Evolutionary conservation across 2,113 vertebrate genomes (phyloP).

Genomic region (Xiphophorus maculatus): DNA sequence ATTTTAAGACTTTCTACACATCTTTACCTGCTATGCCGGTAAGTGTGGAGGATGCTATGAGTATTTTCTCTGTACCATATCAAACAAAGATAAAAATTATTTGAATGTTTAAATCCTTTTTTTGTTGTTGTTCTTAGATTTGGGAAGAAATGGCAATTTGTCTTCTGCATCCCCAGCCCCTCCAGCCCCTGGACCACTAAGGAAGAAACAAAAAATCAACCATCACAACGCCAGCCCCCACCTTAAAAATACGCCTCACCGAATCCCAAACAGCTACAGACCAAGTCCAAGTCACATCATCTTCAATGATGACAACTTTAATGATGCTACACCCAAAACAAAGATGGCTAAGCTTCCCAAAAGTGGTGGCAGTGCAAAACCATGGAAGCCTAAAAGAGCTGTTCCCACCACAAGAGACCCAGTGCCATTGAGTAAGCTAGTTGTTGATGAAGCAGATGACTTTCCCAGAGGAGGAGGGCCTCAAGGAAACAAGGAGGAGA

Average conservation of each 20-base stretch:
- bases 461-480: constrained; percentile 67
- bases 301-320: constrained; percentile 32
- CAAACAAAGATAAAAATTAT: neutral
- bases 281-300: constrained; percentile 41
- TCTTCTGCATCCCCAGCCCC: neutral
- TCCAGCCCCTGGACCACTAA: constrained; percentile 45
- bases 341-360: constrained; percentile 27
- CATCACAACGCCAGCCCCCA: constrained; percentile 21
- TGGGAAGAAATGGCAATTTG: constrained; percentile 55
- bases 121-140: constrained; percentile 55
- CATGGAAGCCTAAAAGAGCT: constrained; percentile 73
- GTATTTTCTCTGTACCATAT: neutral
- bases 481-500: neutral
- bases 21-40: too few relatives aligned
- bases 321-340: constrained; percentile 12
- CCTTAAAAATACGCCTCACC: neutral
- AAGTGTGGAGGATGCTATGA: too few relatives aligned
- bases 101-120: neutral
- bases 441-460: constrained; percentile 45
- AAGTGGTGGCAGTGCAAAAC: constrained; percentile 43
- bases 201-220: constrained; percentile 71
- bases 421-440: neutral
- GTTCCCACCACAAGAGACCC: constrained; percentile 35
- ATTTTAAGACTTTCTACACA: too few relatives aligned
- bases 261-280: constrained; percentile 36